phyloP scores from a whole-genome alignment of 2,113 vertebrate species.

The Holacanthus passer region DNA sequence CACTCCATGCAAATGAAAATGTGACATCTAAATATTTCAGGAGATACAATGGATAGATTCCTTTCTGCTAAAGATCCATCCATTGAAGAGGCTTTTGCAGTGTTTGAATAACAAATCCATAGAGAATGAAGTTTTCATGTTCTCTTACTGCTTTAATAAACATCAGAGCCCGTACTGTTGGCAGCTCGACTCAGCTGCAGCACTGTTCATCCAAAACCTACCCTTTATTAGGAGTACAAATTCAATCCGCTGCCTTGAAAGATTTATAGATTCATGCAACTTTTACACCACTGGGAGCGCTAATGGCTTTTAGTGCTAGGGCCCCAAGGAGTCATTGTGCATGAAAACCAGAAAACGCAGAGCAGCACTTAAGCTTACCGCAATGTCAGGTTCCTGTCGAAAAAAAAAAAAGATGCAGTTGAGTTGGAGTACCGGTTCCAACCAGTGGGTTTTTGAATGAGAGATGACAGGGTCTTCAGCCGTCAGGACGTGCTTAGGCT shows the following conservation, averaged over 20 bases:
- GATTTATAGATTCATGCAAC: conserved; percentile 94
- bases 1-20: conserved; percentile 56
- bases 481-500: conserved; percentile 24
- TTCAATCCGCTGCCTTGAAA: conserved; percentile 88
- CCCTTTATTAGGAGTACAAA: conserved; percentile 85
- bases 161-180: conserved; percentile 81
- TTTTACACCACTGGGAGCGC: conserved; percentile 90
- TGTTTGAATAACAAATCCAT: conserved; percentile 82
- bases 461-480: conserved; percentile 52
- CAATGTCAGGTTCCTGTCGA: conserved; percentile 81
- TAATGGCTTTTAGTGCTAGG: conserved; percentile 91
- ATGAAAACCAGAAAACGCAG: conserved; percentile 85
- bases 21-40: conserved; percentile 72
- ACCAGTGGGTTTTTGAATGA: conserved; percentile 48
- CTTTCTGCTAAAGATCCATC: conserved; percentile 75
- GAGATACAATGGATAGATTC: conserved; percentile 72
- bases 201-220: conserved; percentile 82
- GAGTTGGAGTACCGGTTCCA: conserved; percentile 61
- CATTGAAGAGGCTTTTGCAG: conserved; percentile 57
- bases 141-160: conserved; percentile 87
- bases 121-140: conserved; percentile 81
- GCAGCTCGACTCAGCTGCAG: conserved; percentile 67
- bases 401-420: conserved; percentile 79
- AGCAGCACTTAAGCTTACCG: conserved; percentile 81
- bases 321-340: conserved; percentile 85